Base-by-base conservation (phyloP, 2,113 vertebrate genomes). In the Barnardius zonarius region DNA sequence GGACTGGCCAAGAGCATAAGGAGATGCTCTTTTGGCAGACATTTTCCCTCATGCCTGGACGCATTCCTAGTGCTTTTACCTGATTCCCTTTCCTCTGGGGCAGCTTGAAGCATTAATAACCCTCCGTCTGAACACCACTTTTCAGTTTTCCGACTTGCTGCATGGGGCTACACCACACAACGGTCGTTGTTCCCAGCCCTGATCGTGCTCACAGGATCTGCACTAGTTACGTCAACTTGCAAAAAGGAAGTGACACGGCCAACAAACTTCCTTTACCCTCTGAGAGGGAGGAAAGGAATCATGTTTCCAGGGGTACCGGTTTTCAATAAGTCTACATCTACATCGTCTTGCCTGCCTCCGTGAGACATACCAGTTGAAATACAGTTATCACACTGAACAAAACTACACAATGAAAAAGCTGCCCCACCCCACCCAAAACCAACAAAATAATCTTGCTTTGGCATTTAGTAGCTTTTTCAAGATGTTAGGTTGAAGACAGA, bases 151-250 rank as follows among this genome's bases (percentile, higher is more conserved):
- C 63, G 33, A 80, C 88, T 43, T 63, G 39, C 46, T 86, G 44
- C 73, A 83, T 19, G 35, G 51, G 49, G 43, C 30, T 54, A 28
- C 35, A 44, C 20, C 2, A 2, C 76, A 92, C 86, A 96, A 79
- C 9, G 37, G 73, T 37, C 81, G 76, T 93, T 92, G 54, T 91
- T 89, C 52, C 51, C 61, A 84, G 48, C 15, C 62, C 62, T 91
- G 69, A 94, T 91, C 94, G 76, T 85, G 69, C 95, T 88, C 82
- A 93, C 77, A 88, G 81, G 95, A 93, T 43, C 69, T 48, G 72
- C 41, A n/a, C 35, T 41, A n/a, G 55, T 82, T 86, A 88, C 15
- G 3, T 64, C 84, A 90, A 30, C 62, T 51, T 69, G 37, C 61
- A 82, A 72, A 78, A 78, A 93, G 13, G 66, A 74, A 75, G 59